Percentiles rank a stretch among this genome's conserved stretches.
phyloP scores from a whole-genome alignment of 2,888 invertebrate species.

The Neuroscelio doddi region DNA sequence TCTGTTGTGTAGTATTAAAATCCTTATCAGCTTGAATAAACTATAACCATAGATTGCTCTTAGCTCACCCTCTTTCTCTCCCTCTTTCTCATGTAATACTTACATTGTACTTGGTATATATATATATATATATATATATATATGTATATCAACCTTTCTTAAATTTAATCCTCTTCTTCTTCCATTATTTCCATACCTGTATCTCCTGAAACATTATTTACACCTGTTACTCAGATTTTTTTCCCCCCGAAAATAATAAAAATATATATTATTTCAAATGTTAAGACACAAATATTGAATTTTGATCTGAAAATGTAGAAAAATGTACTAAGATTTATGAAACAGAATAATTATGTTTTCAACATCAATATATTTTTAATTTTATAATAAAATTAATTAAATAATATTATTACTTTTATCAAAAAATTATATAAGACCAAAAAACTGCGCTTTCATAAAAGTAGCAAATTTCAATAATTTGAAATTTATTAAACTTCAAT shows the following conservation, averaged over 20 bases:
- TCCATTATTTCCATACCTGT: constrained; percentile 61
- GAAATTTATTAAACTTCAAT: no score
- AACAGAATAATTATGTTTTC: no score
- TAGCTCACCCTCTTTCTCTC: background rate
- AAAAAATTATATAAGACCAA: no score
- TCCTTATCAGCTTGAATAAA: constrained; percentile 28
- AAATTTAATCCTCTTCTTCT: constrained; percentile 65
- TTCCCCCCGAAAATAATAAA: constrained; percentile 7
- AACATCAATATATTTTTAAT: background rate
- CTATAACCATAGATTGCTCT: background rate
- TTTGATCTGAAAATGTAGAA: no score
- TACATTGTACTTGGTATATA: constrained; percentile 24
- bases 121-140: constrained; percentile 37
- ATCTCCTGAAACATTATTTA: constrained; percentile 34
- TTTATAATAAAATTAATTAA: no score
- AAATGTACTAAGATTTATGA: no score
- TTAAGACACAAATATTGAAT: no score
- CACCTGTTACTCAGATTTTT: no score
- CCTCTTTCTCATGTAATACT: constrained; percentile 23
- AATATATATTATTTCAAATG: background rate
- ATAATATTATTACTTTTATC: no score
- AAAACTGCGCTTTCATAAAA: no score
- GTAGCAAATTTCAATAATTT: no score
- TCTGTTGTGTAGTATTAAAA: constrained; percentile 22
- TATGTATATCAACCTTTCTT: constrained; percentile 29